Evolutionary conservation across 2,888 invertebrate genomes (phyloP).

Genomic region (Apoda limacodes): DNA sequence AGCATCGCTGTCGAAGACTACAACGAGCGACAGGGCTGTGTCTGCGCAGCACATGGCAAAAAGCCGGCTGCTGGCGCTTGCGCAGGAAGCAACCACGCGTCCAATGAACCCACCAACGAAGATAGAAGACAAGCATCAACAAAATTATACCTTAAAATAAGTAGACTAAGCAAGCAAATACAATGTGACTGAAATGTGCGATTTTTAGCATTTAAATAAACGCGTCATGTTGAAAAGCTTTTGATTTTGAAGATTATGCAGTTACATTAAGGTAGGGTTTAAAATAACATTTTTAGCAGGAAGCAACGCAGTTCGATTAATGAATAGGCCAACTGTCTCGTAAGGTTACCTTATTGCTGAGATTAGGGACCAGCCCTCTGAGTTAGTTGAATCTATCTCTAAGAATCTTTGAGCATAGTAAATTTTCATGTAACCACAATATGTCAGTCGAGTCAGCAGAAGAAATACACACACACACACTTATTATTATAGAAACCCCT

Average conservation of each 20-base stretch:
- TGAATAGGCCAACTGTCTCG: constrained; percentile 38
- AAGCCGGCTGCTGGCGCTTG: constrained; percentile 28
- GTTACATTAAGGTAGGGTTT: constrained; percentile 21
- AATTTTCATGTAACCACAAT: constrained; percentile 7
- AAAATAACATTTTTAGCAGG: constrained; percentile 8
- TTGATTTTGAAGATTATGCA: constrained; percentile 19
- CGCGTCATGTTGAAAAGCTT: constrained; percentile 29
- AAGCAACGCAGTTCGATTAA: constrained; percentile 41
- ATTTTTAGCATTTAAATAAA: constrained; percentile 47
- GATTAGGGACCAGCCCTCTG: constrained; percentile 29
- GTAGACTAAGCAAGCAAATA: constrained; percentile 18
- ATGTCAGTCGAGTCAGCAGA: no score
- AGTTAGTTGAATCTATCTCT: constrained; percentile 13
- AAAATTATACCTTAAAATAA: constrained; percentile 22
- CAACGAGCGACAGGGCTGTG: constrained; percentile 23
- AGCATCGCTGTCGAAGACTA: constrained; percentile 25
- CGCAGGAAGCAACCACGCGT: constrained; percentile 43
- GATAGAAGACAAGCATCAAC: constrained; percentile 26
- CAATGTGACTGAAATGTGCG: constrained; percentile 11
- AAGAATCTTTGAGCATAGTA: constrained; percentile 11
- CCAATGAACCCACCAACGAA: constrained; percentile 42
- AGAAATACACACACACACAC: no score
- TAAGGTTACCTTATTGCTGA: constrained; percentile 40
- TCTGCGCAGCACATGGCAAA: constrained; percentile 22
- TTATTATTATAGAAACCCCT: no score